Evolutionary conservation across 2,888 invertebrate genomes (phyloP).

Genomic region (Folsomia manolachei): DNA sequence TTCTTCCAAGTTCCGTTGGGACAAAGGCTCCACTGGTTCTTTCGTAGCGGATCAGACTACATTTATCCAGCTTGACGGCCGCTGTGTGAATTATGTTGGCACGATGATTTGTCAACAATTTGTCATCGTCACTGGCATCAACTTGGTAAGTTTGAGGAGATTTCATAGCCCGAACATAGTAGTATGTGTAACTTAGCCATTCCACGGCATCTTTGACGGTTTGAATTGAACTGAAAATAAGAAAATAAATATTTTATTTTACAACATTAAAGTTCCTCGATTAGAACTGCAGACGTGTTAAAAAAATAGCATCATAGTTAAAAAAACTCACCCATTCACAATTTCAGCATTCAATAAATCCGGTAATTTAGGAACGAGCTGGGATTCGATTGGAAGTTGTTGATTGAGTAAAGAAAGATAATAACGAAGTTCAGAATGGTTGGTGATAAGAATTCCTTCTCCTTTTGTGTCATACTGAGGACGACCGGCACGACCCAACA

Average conservation of each 20-base stretch:
- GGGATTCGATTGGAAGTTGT: constrained; percentile 96
- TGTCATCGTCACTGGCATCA: constrained; percentile 77
- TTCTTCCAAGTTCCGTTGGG: constrained; percentile 91
- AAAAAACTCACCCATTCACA: constrained; percentile 70
- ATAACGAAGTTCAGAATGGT: constrained; percentile 97
- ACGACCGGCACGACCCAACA: constrained; percentile 96
- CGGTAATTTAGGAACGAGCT: constrained; percentile 85
- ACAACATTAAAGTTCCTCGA: neutral
- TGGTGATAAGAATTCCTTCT: constrained; percentile 93
- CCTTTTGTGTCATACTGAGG: constrained; percentile 99
- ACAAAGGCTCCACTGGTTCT: constrained; percentile 84
- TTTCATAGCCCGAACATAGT: constrained; percentile 67
- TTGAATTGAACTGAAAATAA: constrained; percentile 77
- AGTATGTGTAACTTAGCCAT: constrained; percentile 94
- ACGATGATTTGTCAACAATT: constrained; percentile 78
- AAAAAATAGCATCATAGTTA: constrained; percentile 2
- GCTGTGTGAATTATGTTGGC: constrained; percentile 96
- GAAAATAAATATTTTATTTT: neutral
- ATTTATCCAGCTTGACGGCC: constrained; percentile 82
- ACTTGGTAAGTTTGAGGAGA: constrained; percentile 42
- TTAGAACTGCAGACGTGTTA: too few species aligned
- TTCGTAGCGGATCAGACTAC: constrained; percentile 93
- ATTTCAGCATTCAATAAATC: constrained; percentile 98
- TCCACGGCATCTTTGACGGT: constrained; percentile 85
- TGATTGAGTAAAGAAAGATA: constrained; percentile 96